Evolutionary conservation across 2,888 invertebrate species (phyloP).

Genomic region (Cerastoderma edule): DNA sequence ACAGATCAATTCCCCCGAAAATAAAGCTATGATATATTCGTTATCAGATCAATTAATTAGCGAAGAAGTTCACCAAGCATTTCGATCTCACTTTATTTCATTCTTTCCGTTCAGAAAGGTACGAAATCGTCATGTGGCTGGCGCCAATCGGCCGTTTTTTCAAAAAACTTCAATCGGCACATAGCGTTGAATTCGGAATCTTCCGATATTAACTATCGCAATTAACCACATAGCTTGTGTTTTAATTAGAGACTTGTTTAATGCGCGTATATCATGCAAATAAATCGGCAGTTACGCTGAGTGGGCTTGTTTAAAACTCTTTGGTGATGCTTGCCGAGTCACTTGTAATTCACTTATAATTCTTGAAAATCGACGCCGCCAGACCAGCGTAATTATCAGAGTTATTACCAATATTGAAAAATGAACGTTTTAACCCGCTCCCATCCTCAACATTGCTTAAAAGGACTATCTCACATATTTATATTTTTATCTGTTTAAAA

Average conservation of each 20-base stretch:
- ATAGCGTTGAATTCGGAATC: slow-evolving; percentile 33
- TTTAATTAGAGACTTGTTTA: slow-evolving; percentile 32
- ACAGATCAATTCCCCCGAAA: no score
- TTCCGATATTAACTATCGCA: slow-evolving; percentile 31
- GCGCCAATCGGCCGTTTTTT: slow-evolving; percentile 27
- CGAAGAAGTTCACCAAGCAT: no score
- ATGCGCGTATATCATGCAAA: slow-evolving; percentile 23
- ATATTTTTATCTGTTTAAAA: no score
- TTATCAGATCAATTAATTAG: slow-evolving; percentile 28
- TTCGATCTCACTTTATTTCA: no score
- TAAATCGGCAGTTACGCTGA: slow-evolving; percentile 27
- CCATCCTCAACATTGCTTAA: no score
- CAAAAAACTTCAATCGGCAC: slow-evolving; percentile 26
- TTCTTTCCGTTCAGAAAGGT: no score
- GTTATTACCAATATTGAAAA: no score
- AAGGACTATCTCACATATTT: no score
- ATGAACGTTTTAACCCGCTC: no score
- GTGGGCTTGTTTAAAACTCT: slow-evolving; percentile 17
- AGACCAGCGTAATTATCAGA: no score
- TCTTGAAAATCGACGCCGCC: slow-evolving; percentile 25
- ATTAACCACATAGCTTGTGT: slow-evolving; percentile 31
- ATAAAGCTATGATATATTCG: no score
- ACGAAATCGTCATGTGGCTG: slow-evolving; percentile 28
- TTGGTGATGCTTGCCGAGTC: slow-evolving; percentile 17
- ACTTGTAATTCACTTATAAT: slow-evolving; percentile 24